Percentiles rank a stretch among this genome's conserved stretches.
Conservation (phyloP, 2,888 invertebrate genomes). For the Seira sanloemensis region DNA sequence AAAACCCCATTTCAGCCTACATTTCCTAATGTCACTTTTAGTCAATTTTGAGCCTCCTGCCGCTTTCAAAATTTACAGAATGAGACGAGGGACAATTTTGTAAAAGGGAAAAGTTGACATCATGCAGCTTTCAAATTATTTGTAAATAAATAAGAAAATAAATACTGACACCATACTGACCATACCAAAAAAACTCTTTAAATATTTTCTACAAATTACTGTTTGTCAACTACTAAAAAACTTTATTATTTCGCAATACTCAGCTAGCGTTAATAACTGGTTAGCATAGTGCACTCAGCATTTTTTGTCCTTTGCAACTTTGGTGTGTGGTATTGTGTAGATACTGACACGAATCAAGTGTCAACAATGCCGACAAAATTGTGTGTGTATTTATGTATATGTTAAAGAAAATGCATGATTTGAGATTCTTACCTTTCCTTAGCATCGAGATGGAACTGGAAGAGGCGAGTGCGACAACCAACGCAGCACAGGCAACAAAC, state of each 20-base stretch:
- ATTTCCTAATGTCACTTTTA: no score
- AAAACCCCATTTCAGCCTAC: no score
- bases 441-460: constrained; percentile 65
- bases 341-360: background rate
- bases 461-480: constrained; percentile 81
- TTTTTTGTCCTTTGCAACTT: constrained; percentile 5
- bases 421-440: constrained; percentile 49
- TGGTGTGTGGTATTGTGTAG: background rate
- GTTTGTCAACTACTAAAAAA: constrained; percentile 13
- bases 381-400: background rate
- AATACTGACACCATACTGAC: no score
- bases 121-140: no score
- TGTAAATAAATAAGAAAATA: background rate
- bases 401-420: background rate
- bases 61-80: no score
- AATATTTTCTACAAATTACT: constrained; percentile 2
- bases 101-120: no score
- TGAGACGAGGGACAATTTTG: no score
- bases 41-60: no score
- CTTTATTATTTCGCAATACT: constrained; percentile 4
- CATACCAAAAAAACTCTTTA: no score
- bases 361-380: background rate
- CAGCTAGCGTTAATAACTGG: background rate
- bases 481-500: constrained; percentile 80
- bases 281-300: constrained; percentile 1